Evolutionary conservation across 92 coral and sea anemone species (phyloP), one percentile per base, ranked within the genome.

Genomic region (Bergia sp.): DNA sequence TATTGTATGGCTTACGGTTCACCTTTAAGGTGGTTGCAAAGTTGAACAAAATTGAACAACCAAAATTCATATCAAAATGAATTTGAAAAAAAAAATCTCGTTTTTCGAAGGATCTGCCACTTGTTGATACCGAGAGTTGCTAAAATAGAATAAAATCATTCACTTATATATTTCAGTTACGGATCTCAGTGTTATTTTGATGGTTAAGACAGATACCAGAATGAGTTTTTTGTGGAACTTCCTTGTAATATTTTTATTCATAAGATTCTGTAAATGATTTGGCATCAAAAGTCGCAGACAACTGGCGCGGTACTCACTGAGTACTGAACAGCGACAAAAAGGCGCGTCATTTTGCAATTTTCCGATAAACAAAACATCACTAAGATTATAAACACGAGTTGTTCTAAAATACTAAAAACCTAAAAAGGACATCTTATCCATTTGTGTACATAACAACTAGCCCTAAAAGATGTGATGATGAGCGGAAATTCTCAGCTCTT

Each of bases 401-500:
- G 69, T 61, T 21, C 29, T 13, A 16, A 18, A 61, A 61, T 61
- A 21, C 69, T 13, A 21, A 21, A 61, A 61, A 4, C 29, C 29
- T 61, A 20, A 61, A 61, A 5, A 61, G 69, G 69, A 29, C 29
- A 0, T 61, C 29, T 18, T 16, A 61, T 61, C 69, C 3, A 61
- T 18, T 18, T 18, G 3, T 61, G 29, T 2, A 21, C 69, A 13
- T 61, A 61, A 61, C 69, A 16, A 61, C 7, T 18, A 61, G 18
- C 69, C 7, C 69, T 61, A 61, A 20, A 61, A 18, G 69, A 61
- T 61, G 69, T 3, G 29, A 61, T 21, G 69, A 61, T 61, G 29
- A 61, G 29, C 69, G 69, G 69, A 61, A 61, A 61, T 61, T 61
- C 69, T 61, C 69, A 61, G 69, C 69, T 61, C 69, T 61, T 61